These are phyloP conservation scores for Acridotheres tristis DNA, from an alignment of 2,797 vertebrate species.

Conservation along the genomic window DNA sequence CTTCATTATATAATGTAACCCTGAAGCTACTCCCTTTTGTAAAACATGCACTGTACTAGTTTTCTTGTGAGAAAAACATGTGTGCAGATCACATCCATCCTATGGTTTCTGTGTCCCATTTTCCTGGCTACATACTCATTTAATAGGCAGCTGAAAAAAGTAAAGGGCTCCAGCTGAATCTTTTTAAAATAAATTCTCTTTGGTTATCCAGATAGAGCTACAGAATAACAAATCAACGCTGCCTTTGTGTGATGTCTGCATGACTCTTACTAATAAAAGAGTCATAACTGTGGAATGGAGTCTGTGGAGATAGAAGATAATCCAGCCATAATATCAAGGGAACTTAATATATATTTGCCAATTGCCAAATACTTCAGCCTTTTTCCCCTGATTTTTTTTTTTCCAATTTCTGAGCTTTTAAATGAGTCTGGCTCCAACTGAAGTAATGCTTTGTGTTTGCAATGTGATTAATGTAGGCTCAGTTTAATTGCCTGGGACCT, in stretches of 20 bases:
- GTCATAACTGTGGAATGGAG: background rate
- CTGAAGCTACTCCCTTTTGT: constrained; percentile 16
- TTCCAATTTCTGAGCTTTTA: background rate
- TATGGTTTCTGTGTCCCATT: background rate
- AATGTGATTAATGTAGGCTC: background rate
- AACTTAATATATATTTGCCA: background rate
- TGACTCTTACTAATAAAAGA: background rate
- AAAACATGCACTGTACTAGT: background rate
- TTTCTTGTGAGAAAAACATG: constrained; percentile 10
- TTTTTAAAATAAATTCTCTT: constrained; percentile 53
- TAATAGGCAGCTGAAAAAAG: background rate
- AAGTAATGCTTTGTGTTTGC: background rate
- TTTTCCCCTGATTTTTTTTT: background rate
- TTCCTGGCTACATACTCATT: background rate
- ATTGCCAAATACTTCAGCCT: background rate
- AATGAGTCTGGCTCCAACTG: background rate
- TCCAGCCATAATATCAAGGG: background rate
- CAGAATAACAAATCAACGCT: constrained; percentile 3
- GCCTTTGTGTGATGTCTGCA: background rate
- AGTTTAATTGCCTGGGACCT: background rate
- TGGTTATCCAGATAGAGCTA: background rate
- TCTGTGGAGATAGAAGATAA: background rate
- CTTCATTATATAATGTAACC: background rate
- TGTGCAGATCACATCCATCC: constrained; percentile 9
- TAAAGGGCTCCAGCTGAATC: background rate